These are phyloP conservation scores for Campoplex capitator DNA, from an alignment of 2,888 invertebrate species.

Conservation along the genomic window DNA sequence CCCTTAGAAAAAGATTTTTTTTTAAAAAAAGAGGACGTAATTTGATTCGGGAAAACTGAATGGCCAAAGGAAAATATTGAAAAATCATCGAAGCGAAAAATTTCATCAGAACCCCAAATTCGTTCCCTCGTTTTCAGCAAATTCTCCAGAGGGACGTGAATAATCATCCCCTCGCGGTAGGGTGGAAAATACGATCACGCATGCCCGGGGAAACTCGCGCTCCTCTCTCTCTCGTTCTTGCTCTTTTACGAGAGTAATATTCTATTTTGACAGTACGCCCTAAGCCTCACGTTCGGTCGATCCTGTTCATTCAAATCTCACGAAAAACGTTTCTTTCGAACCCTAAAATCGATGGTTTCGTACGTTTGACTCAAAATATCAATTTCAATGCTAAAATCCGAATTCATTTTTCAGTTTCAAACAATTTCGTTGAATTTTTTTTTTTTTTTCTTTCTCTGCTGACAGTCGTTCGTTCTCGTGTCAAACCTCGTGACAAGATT, in stretches of 20 bases:
- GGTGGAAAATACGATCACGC: slow-evolving; percentile 58
- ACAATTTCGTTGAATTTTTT: not conserved
- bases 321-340: not conserved
- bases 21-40: not conserved
- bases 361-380: not conserved
- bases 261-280: slow-evolving; percentile 67
- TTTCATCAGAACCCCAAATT: not conserved
- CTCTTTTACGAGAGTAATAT: slow-evolving; percentile 35
- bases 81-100: not conserved
- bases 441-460: not conserved
- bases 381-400: not conserved
- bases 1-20: not conserved
- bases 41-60: not conserved
- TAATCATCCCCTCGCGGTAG: slow-evolving; percentile 41
- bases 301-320: slow-evolving; percentile 1
- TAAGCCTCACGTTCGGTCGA: slow-evolving; percentile 57
- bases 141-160: not conserved
- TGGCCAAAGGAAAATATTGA: not conserved
- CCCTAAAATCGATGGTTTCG: not conserved
- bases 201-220: slow-evolving; percentile 58
- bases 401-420: not conserved
- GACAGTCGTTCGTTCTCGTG: slow-evolving; percentile 23
- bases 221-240: slow-evolving; percentile 39
- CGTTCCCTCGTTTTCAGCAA: not conserved
- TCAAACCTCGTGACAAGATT: slow-evolving; percentile 52